Evolutionary conservation across 2,888 invertebrate genomes (phyloP).

Genomic region (Galerucella pusilla): DNA sequence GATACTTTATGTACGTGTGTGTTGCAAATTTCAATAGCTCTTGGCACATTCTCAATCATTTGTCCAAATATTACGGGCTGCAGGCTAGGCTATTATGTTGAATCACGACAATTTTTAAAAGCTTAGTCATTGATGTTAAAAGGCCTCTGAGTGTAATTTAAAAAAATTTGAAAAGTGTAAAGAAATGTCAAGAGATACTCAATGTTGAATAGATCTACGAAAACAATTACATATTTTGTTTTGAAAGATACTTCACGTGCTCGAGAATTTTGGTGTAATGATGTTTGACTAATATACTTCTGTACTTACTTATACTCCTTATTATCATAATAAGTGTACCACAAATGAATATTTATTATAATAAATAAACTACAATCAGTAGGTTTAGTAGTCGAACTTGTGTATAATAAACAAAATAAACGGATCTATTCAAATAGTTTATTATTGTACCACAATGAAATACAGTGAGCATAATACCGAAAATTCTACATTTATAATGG

Average conservation of each 20-base stretch:
- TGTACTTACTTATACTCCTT: too few relatives aligned
- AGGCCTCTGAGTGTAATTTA: conserved; percentile 8
- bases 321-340: too few relatives aligned
- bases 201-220: background rate
- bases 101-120: conserved; percentile 29
- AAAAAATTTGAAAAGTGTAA: conserved; percentile 8
- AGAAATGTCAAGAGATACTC: conserved; percentile 9
- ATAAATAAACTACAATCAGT: too few relatives aligned
- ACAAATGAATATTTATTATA: too few relatives aligned
- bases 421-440: background rate
- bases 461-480: background rate
- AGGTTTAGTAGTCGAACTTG: background rate
- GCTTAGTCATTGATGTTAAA: conserved; percentile 32
- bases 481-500: background rate
- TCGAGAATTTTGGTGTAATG: background rate
- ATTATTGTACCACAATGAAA: background rate
- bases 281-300: too few relatives aligned
- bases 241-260: background rate
- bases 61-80: conserved; percentile 51
- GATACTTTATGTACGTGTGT: conserved; percentile 30
- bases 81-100: conserved; percentile 29
- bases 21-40: conserved; percentile 44
- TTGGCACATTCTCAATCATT: conserved; percentile 42
- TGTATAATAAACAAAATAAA: background rate
- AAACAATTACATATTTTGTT: background rate